Percentiles rank a stretch among this genome's conserved stretches.
Evolutionary conservation across 2,888 invertebrate genomes (phyloP).

Genomic region (Caenorhabditis virilis): DNA sequence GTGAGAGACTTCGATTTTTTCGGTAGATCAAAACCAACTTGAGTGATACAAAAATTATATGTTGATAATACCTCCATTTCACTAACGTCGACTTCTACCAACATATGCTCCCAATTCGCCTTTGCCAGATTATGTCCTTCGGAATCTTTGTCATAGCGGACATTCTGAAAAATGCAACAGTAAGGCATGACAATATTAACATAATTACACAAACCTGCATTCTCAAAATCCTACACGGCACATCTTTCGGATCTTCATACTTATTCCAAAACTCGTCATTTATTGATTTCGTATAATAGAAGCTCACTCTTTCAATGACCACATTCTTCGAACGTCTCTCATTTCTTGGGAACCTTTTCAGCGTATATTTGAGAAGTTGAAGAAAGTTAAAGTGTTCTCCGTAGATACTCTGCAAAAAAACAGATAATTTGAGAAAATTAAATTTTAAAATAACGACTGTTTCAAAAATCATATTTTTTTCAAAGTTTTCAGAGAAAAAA

Average conservation of each 20-base stretch:
- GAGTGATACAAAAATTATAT: too few relatives aligned
- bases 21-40: too few relatives aligned
- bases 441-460: neutral
- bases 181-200: neutral
- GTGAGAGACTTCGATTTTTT: too few relatives aligned
- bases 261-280: neutral
- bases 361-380: neutral
- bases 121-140: neutral
- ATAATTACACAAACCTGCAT: neutral
- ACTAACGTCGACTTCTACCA: neutral
- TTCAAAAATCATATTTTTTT: too few relatives aligned
- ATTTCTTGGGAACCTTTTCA: neutral
- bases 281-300: neutral
- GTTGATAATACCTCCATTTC: neutral
- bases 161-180: neutral
- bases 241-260: neutral
- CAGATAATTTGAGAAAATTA: neutral
- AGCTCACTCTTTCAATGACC: neutral
- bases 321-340: neutral
- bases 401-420: neutral
- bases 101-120: neutral
- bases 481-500: too few relatives aligned
- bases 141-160: neutral
- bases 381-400: neutral
- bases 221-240: neutral